A percentile compares a stretch with the other conserved stretches of the same genome.
Evolutionary conservation across 2,797 vertebrate species (phyloP).

Genomic region (Falco rusticolus): DNA sequence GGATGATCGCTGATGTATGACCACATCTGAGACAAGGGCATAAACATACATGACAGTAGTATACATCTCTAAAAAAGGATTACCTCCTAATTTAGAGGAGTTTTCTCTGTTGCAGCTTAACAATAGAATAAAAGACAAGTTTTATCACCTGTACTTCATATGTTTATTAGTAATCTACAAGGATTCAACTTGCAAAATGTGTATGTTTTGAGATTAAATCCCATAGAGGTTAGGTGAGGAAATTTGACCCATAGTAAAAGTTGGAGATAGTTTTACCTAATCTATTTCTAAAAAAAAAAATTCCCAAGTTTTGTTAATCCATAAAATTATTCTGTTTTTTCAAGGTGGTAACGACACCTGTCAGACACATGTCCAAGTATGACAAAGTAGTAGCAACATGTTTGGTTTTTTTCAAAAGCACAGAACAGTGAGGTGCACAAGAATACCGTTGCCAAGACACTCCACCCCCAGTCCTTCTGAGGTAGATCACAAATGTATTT

Average conservation of each 20-base stretch:
- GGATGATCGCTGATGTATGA: background rate
- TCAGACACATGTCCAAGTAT: background rate
- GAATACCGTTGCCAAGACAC: background rate
- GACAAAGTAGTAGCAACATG: background rate
- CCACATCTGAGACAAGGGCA: background rate
- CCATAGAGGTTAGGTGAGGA: background rate
- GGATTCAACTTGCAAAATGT: background rate
- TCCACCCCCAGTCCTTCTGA: background rate
- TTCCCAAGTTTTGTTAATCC: background rate
- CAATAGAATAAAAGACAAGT: background rate
- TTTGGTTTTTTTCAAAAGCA: background rate
- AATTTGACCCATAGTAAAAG: background rate
- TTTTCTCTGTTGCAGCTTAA: background rate
- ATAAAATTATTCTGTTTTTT: background rate
- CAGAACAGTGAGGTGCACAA: background rate
- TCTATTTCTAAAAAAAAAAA: background rate
- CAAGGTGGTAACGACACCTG: background rate
- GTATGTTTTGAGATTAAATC: background rate
- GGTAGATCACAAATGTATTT: background rate
- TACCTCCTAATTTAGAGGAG: background rate
- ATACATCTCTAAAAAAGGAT: background rate
- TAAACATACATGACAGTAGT: background rate
- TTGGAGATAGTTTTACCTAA: background rate
- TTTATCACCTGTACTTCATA: background rate
- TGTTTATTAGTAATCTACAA: background rate